A percentile compares a stretch with the other conserved stretches of the same genome.
These are phyloP conservation scores for Drosophila athabasca DNA, from an alignment of 1,140 invertebrate genomes.

Conservation along the genomic window DNA sequence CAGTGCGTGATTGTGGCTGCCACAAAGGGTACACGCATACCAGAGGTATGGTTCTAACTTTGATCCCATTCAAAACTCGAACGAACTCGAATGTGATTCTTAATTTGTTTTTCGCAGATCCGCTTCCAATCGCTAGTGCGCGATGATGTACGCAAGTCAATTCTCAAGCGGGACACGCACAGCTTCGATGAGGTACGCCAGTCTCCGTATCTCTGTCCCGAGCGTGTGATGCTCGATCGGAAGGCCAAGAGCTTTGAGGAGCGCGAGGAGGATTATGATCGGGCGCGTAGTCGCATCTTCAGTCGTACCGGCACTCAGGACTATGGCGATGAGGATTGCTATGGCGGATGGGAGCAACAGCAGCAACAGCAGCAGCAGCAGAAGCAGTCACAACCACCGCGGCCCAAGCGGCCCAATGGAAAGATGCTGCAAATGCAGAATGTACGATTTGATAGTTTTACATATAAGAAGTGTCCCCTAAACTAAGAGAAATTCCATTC, in stretches of 20 bases:
- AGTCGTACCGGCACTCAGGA: constrained; percentile 84
- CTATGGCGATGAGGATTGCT: constrained; percentile 59
- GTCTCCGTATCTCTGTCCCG: constrained; percentile 83
- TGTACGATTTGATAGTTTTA: constrained; percentile 34
- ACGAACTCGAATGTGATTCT: not conserved
- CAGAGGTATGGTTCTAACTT: constrained; percentile 78
- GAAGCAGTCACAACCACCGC: constrained; percentile 53
- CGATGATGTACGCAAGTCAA: constrained; percentile 89
- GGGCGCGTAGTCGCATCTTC: constrained; percentile 92
- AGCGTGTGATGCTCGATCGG: constrained; percentile 88
- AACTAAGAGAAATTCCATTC: constrained; percentile 1
- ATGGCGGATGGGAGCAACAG: constrained; percentile 60
- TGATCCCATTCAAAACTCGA: too few relatives aligned
- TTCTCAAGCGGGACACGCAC: constrained; percentile 92
- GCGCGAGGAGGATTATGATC: constrained; percentile 94
- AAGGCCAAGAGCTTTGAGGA: constrained; percentile 95
- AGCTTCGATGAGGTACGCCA: constrained; percentile 88
- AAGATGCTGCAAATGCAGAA: constrained; percentile 82
- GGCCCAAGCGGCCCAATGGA: constrained; percentile 72
- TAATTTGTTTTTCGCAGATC: constrained; percentile 60
- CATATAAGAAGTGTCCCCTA: not conserved
- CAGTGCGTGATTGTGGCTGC: constrained; percentile 90
- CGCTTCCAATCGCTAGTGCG: constrained; percentile 87
- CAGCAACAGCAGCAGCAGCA: constrained; percentile 60
- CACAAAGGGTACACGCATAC: constrained; percentile 90